A percentile compares a stretch with the other conserved stretches of the same genome.
Evolutionary conservation across 2,113 vertebrate genomes (phyloP).

Genomic region (Sinocyclocheilus grahami): DNA sequence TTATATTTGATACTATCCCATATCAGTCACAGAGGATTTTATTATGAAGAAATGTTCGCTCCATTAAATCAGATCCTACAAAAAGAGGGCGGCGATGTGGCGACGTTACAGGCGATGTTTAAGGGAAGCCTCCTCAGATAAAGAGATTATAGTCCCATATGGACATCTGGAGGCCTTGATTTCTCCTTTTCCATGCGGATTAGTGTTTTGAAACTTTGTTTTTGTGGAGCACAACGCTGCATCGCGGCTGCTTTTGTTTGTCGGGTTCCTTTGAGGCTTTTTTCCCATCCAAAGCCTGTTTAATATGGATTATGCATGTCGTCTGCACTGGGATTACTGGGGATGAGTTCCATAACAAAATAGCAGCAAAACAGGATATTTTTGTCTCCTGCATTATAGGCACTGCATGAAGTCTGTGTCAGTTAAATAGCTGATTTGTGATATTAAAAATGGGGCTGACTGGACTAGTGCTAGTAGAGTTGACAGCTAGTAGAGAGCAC

Average conservation of each 20-base stretch:
- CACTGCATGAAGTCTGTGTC: conserved; percentile 9
- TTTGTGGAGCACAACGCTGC: conserved; percentile 30
- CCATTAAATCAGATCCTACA: conserved; percentile 23
- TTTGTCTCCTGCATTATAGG: conserved; percentile 17
- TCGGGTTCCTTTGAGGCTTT: conserved; percentile 30
- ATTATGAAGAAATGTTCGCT: conserved; percentile 21
- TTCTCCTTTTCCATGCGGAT: conserved; percentile 44
- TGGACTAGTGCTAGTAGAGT: conserved; percentile 5
- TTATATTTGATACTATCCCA: conserved; percentile 33
- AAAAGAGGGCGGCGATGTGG: conserved; percentile 24
- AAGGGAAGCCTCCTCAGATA: conserved; percentile 42
- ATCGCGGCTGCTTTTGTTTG: conserved; percentile 42
- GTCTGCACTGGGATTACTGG: conserved; percentile 44
- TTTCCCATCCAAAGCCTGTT: conserved; percentile 43
- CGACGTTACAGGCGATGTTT: conserved; percentile 19
- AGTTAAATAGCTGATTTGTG: conserved; percentile 20
- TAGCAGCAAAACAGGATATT: conserved; percentile 26
- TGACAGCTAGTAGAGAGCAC: conserved; percentile 16
- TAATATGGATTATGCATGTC: conserved; percentile 56
- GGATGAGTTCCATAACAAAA: conserved; percentile 35
- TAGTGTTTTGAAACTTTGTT: conserved; percentile 46
- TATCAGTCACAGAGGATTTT: conserved; percentile 4
- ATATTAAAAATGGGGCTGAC: conserved; percentile 24
- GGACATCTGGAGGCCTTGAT: conserved; percentile 50
- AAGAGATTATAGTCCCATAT: conserved; percentile 43